Conservation (phyloP, 2,113 vertebrate species). For the Hemibagrus wyckioides region DNA sequence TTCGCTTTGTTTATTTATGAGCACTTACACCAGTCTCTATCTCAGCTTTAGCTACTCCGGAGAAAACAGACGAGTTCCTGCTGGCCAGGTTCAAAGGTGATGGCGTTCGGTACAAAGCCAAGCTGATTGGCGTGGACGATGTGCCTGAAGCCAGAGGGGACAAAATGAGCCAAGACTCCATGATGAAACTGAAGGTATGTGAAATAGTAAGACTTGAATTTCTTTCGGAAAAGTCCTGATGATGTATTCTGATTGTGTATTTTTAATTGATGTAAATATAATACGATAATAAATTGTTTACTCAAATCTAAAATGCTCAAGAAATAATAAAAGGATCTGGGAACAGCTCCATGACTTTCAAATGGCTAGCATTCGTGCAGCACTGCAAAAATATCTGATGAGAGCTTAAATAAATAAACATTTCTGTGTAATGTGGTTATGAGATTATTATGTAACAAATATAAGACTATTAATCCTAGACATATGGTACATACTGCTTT, state of each 20-base stretch:
- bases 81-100: slow-evolving; percentile 69
- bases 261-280: not conserved
- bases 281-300: not conserved
- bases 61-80: slow-evolving; percentile 57
- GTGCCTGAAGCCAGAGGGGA: slow-evolving; percentile 84
- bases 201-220: not conserved
- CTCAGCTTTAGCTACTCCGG: slow-evolving; percentile 47
- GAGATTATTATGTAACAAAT: not conserved
- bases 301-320: not conserved
- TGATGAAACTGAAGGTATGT: slow-evolving; percentile 97
- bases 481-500: too few relatives aligned
- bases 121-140: slow-evolving; percentile 89
- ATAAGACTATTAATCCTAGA: too few relatives aligned
- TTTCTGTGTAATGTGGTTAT: not conserved
- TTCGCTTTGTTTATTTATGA: not conserved
- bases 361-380: not conserved
- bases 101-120: slow-evolving; percentile 78
- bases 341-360: not conserved
- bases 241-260: not conserved
- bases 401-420: not conserved
- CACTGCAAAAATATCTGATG: not conserved
- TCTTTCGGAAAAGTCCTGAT: not conserved
- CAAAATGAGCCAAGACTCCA: slow-evolving; percentile 95
- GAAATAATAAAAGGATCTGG: not conserved
- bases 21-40: not conserved